A percentile compares a stretch with the other conserved stretches of the same genome.
Evolutionary conservation across 2,113 vertebrate genomes (phyloP).

Genomic region (Cyanoliseus patagonus): DNA sequence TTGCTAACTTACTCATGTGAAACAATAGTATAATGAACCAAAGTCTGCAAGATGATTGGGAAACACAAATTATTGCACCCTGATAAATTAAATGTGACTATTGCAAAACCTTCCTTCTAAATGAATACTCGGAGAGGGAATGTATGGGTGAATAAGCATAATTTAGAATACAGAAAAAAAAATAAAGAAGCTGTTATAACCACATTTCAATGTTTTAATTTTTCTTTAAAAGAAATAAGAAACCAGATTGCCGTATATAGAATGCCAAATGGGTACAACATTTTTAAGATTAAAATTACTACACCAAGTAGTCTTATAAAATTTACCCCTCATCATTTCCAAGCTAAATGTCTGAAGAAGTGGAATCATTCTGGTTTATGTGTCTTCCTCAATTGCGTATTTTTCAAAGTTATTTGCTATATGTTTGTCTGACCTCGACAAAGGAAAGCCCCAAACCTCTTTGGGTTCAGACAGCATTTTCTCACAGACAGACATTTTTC

Average conservation of each 20-base stretch:
- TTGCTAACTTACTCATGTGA: slow-evolving; percentile 99
- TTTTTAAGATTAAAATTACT: slow-evolving; percentile 4
- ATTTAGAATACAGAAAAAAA: slow-evolving; percentile 76
- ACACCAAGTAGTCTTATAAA: not conserved
- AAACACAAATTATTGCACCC: slow-evolving; percentile 99
- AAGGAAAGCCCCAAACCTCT: not conserved
- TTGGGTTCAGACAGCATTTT: not conserved
- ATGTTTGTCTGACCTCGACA: not conserved
- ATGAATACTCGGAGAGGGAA: slow-evolving; percentile 73
- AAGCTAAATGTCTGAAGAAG: not conserved
- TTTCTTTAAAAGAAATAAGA: slow-evolving; percentile 60
- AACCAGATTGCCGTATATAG: not conserved
- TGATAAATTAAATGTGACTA: slow-evolving; percentile 88
- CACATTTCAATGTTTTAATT: slow-evolving; percentile 32
- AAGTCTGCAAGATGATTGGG: slow-evolving; percentile 99
- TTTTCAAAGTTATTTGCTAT: not conserved
- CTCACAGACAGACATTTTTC: not conserved
- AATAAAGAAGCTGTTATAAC: slow-evolving; percentile 66
- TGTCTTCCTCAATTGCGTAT: not conserved
- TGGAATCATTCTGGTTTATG: not conserved
- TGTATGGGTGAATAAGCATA: slow-evolving; percentile 79
- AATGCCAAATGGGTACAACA: not conserved
- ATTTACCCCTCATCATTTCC: not conserved
- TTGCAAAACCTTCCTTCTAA: slow-evolving; percentile 80
- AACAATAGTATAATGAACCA: slow-evolving; percentile 99